These are phyloP conservation scores for Ornithorhynchus anatinus DNA, from an alignment of 2,113 vertebrate genomes.

Conservation along the genomic window DNA sequence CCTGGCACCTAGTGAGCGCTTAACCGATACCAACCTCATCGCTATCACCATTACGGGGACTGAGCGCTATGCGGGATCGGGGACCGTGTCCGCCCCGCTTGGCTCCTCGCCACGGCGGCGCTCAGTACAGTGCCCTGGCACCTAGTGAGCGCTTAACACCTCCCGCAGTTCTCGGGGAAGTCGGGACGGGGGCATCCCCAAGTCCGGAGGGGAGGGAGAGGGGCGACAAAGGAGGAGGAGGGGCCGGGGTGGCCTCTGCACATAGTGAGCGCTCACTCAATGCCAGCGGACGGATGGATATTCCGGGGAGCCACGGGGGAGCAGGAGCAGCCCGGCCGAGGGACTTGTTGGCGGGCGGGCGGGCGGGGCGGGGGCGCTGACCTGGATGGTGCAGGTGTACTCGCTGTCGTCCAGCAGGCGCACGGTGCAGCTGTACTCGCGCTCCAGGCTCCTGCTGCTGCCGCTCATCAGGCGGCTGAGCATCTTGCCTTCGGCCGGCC, in stretches of 20 bases:
- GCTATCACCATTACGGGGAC: too few relatives aligned
- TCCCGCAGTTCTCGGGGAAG: neutral
- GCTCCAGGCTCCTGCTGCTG: conserved; percentile 94
- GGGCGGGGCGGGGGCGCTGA: conserved; percentile 53
- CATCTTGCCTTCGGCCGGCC: conserved; percentile 81
- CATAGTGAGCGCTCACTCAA: too few relatives aligned
- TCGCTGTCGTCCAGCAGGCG: conserved; percentile 95
- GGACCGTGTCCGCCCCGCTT: neutral
- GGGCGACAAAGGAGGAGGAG: neutral
- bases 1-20: too few relatives aligned
- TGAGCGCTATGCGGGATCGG: too few relatives aligned
- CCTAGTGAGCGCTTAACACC: neutral
- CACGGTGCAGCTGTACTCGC: conserved; percentile 94
- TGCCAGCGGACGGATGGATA: too few relatives aligned
- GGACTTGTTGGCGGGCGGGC: too few relatives aligned
- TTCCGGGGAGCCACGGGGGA: too few relatives aligned
- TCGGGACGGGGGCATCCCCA: neutral
- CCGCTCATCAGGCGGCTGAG: conserved; percentile 95
- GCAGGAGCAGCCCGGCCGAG: too few relatives aligned
- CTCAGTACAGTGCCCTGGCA: neutral
- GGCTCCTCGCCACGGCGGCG: neutral
- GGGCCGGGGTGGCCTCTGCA: too few relatives aligned
- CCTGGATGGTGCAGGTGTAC: conserved; percentile 95
- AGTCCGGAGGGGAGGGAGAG: neutral
- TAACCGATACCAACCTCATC: too few relatives aligned